These are phyloP conservation scores for Ernsta delagoae DNA, from an alignment of 2,888 invertebrate species.

Conservation along the genomic window DNA sequence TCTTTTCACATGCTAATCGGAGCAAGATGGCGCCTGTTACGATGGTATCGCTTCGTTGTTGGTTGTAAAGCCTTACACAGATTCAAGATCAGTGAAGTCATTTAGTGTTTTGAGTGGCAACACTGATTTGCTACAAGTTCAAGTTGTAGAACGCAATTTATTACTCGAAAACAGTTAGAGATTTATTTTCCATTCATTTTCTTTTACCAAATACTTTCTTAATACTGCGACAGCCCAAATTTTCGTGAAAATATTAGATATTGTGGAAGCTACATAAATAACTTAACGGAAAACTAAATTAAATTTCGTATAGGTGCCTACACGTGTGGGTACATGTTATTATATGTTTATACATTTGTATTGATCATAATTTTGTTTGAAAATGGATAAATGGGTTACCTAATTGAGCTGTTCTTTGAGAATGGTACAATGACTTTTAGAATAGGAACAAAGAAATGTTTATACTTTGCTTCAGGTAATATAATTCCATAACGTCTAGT, in stretches of 20 bases:
- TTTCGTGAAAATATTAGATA: too few species aligned
- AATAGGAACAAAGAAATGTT: neutral
- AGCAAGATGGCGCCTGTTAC: conserved; percentile 64
- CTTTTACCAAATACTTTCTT: too few species aligned
- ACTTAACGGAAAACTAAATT: neutral
- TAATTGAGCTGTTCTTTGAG: neutral
- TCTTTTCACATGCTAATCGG: conserved; percentile 74
- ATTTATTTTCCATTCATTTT: too few species aligned
- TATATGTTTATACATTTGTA: neutral
- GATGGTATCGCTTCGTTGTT: conserved; percentile 56
- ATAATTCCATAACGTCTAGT: neutral
- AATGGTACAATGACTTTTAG: neutral
- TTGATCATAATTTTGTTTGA: neutral
- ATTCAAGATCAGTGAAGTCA: conserved; percentile 27
- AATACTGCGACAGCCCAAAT: too few species aligned
- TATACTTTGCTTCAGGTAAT: neutral
- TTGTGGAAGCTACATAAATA: too few species aligned
- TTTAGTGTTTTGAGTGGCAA: conserved; percentile 5
- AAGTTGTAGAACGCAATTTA: neutral
- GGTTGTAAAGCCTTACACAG: conserved; percentile 31
- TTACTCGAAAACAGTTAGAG: neutral
- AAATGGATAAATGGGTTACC: neutral
- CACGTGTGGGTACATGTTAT: neutral
- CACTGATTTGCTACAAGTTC: neutral
- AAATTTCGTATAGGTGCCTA: neutral